phyloP scores from a whole-genome alignment of 2,888 invertebrate species.

The Neocrepidodera transversa region DNA sequence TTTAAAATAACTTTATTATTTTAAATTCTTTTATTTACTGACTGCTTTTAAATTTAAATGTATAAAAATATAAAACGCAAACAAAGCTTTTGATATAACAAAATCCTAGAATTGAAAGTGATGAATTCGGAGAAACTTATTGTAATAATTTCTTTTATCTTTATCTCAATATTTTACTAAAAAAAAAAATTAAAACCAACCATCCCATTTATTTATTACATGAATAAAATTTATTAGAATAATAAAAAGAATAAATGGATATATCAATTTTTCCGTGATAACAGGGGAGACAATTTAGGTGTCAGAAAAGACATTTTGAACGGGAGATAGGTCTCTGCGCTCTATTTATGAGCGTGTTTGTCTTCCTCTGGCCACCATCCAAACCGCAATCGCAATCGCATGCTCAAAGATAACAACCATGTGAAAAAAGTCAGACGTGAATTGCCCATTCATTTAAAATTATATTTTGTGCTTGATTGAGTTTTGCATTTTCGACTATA shows the following conservation, averaged over 20 bases:
- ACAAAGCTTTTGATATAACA: too few relatives aligned
- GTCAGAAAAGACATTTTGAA: conserved; percentile 50
- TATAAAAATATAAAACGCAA: too few relatives aligned
- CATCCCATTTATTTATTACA: too few relatives aligned
- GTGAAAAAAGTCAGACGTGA: conserved; percentile 40
- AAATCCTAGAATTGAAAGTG: too few relatives aligned
- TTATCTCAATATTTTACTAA: too few relatives aligned
- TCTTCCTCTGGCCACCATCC: conserved; percentile 53
- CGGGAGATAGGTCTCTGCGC: conserved; percentile 49
- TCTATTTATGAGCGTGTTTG: conserved; percentile 56
- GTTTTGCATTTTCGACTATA: too few relatives aligned
- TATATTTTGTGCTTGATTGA: background rate
- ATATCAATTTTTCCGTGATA: conserved; percentile 13
- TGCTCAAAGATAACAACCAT: conserved; percentile 39
- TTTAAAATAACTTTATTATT: too few relatives aligned
- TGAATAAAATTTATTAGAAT: background rate
- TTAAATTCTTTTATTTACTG: too few relatives aligned
- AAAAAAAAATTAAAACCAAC: too few relatives aligned
- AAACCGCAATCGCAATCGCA: conserved; percentile 42
- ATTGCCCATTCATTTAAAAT: conserved; percentile 44
- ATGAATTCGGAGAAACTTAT: too few relatives aligned
- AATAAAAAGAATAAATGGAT: conserved; percentile 2
- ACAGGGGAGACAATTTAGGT: conserved; percentile 28
- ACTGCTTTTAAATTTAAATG: too few relatives aligned
- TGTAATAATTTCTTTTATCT: too few relatives aligned